Evolutionary conservation across 2,888 invertebrate species (phyloP).

Genomic region (Cryptosula pallasiana): DNA sequence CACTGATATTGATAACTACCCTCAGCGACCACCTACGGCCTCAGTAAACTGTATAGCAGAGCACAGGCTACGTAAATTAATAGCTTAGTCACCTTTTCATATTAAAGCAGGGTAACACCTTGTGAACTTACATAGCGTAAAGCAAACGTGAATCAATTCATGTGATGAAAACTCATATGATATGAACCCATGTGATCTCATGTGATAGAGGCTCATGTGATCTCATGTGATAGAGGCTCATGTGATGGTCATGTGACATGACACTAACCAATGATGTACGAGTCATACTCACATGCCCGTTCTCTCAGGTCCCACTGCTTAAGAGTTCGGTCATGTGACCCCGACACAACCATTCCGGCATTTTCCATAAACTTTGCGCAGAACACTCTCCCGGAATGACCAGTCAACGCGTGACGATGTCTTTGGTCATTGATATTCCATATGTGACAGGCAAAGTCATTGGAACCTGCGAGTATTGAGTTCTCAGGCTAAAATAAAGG

Average conservation of each 20-base stretch:
- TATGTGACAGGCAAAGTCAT: slow-evolving; percentile 91
- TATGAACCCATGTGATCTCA: too few relatives aligned
- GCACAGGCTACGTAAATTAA: too few relatives aligned
- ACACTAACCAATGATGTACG: not conserved
- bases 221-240: too few relatives aligned
- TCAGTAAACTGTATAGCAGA: too few relatives aligned
- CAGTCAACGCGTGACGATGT: slow-evolving; percentile 85
- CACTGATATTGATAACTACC: too few relatives aligned
- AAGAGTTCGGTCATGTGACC: slow-evolving; percentile 93
- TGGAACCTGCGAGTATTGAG: slow-evolving; percentile 83
- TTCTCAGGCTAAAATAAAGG: slow-evolving; percentile 58
- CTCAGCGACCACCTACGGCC: too few relatives aligned
- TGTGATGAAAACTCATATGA: too few relatives aligned
- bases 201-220: too few relatives aligned
- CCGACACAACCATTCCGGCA: slow-evolving; percentile 86
- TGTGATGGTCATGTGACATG: not conserved
- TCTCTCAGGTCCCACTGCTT: slow-evolving; percentile 97
- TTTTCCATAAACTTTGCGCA: slow-evolving; percentile 79
- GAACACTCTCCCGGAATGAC: slow-evolving; percentile 95
- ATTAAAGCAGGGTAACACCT: too few relatives aligned
- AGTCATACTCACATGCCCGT: slow-evolving; percentile 69
- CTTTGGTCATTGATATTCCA: slow-evolving; percentile 90
- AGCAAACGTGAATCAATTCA: too few relatives aligned
- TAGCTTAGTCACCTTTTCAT: too few relatives aligned
- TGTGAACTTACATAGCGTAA: too few relatives aligned